A percentile compares a stretch with the other conserved stretches of the same genome.
Conservation (phyloP, 2,888 invertebrate species). For the Ceratothoa steindachneri region DNA sequence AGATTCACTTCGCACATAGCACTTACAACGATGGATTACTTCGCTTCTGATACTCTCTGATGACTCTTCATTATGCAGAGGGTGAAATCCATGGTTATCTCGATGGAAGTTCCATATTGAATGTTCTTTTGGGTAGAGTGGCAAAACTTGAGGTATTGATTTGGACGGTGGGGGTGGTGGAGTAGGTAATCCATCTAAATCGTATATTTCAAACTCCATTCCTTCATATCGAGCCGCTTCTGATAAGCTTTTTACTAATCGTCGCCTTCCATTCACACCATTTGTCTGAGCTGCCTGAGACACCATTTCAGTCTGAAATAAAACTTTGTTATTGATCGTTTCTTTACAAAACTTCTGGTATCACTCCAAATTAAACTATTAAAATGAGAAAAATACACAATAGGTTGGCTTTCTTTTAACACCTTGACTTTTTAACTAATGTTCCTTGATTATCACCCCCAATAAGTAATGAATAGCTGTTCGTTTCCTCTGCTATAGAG, state of each 20-base stretch:
- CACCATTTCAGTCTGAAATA: constrained; percentile 70
- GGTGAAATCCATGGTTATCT: not conserved
- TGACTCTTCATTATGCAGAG: not conserved
- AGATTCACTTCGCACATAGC: not conserved
- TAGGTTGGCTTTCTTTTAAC: too few relatives aligned
- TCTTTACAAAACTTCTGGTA: too few relatives aligned
- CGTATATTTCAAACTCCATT: constrained; percentile 42
- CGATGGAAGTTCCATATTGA: not conserved
- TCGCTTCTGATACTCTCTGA: constrained; percentile 5
- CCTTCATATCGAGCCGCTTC: constrained; percentile 44
- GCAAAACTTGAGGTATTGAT: constrained; percentile 27
- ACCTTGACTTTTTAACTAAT: too few relatives aligned
- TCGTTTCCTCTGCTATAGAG: too few relatives aligned
- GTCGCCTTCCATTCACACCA: constrained; percentile 55
- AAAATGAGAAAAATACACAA: too few relatives aligned
- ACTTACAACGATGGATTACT: not conserved
- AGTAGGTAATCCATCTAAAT: constrained; percentile 33
- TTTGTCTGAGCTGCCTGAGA: constrained; percentile 88
- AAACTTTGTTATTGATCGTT: not conserved
- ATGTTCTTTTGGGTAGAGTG: constrained; percentile 22
- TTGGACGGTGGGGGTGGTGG: constrained; percentile 15
- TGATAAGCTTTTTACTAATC: constrained; percentile 45
- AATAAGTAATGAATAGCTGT: too few relatives aligned
- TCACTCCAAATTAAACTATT: too few relatives aligned
- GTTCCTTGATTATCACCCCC: too few relatives aligned